phyloP scores from a whole-genome alignment of 2,797 vertebrate species.

The Etheostoma perlongum region DNA sequence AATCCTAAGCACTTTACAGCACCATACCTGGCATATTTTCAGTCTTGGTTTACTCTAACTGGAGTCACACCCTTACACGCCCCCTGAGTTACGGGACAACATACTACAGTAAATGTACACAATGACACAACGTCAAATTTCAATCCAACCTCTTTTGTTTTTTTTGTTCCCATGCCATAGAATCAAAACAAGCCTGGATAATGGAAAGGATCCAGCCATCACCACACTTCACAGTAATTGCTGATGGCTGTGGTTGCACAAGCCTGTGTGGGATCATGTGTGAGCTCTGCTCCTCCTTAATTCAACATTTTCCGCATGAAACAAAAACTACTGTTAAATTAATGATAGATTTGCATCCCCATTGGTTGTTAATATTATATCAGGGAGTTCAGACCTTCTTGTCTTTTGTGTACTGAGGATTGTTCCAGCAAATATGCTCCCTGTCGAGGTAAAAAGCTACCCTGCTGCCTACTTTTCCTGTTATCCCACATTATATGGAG shows the following conservation, averaged over 20 bases:
- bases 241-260: slow-evolving; percentile 45
- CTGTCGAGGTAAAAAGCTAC: slow-evolving; percentile 30
- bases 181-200: slow-evolving; percentile 55
- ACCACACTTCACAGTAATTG: slow-evolving; percentile 50
- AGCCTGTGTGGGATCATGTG: slow-evolving; percentile 38
- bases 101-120: slow-evolving; percentile 18
- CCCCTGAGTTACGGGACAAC: slow-evolving; percentile 13
- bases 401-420: slow-evolving; percentile 32
- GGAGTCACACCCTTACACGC: slow-evolving; percentile 13
- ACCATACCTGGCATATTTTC: not conserved
- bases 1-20: slow-evolving; percentile 10
- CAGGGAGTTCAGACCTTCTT: slow-evolving; percentile 36
- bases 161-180: slow-evolving; percentile 48
- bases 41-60: not conserved
- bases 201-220: slow-evolving; percentile 46
- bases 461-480: slow-evolving; percentile 29
- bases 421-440: slow-evolving; percentile 25
- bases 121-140: slow-evolving; percentile 37
- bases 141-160: slow-evolving; percentile 30
- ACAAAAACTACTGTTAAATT: slow-evolving; percentile 59
- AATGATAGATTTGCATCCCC: slow-evolving; percentile 54
- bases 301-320: slow-evolving; percentile 55
- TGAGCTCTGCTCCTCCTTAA: slow-evolving; percentile 48
- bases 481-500: slow-evolving; percentile 24
- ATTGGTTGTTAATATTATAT: slow-evolving; percentile 60